Base-by-base conservation (phyloP, 30 jellyfish, hydroid and myxozoan genomes). In the Aurelia sp. region DNA sequence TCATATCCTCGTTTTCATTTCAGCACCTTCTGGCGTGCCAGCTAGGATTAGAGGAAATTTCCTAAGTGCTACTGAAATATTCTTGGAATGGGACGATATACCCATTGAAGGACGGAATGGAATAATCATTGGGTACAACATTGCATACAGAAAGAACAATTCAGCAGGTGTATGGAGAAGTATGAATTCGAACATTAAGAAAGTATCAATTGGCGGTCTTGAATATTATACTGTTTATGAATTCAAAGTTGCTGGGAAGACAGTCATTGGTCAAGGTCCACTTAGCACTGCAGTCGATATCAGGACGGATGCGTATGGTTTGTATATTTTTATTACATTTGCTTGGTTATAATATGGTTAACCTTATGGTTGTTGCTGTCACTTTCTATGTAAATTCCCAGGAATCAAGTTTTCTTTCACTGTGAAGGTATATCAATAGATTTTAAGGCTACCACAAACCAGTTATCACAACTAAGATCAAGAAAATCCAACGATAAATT, bases 271-370 rank as follows among this genome's bases (percentile, higher is more conserved):
- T 4, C 59, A 52, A 22, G 93, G 93, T 22, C 88, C 93, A 17
- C 72, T 22, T 61, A 60, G 83, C 74, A 72, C 27, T 44, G 12
- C 15, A 3, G 30, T 58, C 4, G 21, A 19, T 22, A 62, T 84
- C 58, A 58, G 93, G 16, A 84, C 93, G 19, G 88, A 84, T 84
- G 93, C 93, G 0, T 73, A 72, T 51, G 93, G 93, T 84, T 61
- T 41, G 88, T 20, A 66, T 21, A 44, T 8, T 8, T 8, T 2
- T 3, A 44, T 9, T 44, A 9, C 55, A 44, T 44, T 44, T 44
- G 15, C 16, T 38, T 44, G 15, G 15, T 44, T 7, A 44, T 0
- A 0, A 0, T 16, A 8, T 44, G 0, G 13, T 16, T 5, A 13
- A 13, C 55, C 55, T 44, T 9, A 8, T 8, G 55, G 55, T 44